Base-by-base conservation (phyloP, 2,113 vertebrate species). In the Melierax canorus region DNA sequence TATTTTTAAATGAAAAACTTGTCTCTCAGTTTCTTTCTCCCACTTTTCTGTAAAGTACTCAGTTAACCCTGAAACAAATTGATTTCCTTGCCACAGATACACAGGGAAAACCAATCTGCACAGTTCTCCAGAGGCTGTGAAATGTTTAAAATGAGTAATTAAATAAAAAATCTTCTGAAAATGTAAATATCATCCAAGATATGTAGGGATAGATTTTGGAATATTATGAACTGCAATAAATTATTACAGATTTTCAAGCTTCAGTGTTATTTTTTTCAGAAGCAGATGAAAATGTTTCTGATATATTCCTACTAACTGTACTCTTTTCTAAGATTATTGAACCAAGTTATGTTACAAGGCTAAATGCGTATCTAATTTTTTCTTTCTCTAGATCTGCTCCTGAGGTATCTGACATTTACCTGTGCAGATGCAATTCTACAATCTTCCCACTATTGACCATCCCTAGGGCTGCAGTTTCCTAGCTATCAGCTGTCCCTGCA, bases 401-500 rank as follows among this genome's bases (percentile, higher is more conserved):
- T 23, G 29, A 32, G 11, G 34, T 36, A n/a, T 53, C n/a, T 46
- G 51, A 12, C 23, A 24, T 62, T 51, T 32, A 10, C 17, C 34
- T 12, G 21, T 17, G 36, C n/a, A 51, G 48, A 11, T 38, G 18
- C 14, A 36, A 6, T 41, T 75, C 48, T 67, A 78, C 55, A 48
- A 0, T 30, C 20, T 76, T 67, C 38, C 21, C 22, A 9, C 24
- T 38, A 11, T 0, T 29, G 43, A 20, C 34, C 38, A 34, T 13
- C 21, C 10, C 32, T 32, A 23, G 5, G 18, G 34, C 36, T 64
- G 45, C 23, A 9, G 1, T 53, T 39, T 39, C 50, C 55, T 39
- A 10, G 14, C 10, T 60, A 2, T 39, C 23, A 15, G 23, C 19
- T 1, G 0, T 20, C 22, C n/a, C 19, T 4, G 7, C 39, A 51